These are phyloP conservation scores for Drosophila lacertosa DNA, from an alignment of 1,140 invertebrate genomes.

Conservation along the genomic window DNA sequence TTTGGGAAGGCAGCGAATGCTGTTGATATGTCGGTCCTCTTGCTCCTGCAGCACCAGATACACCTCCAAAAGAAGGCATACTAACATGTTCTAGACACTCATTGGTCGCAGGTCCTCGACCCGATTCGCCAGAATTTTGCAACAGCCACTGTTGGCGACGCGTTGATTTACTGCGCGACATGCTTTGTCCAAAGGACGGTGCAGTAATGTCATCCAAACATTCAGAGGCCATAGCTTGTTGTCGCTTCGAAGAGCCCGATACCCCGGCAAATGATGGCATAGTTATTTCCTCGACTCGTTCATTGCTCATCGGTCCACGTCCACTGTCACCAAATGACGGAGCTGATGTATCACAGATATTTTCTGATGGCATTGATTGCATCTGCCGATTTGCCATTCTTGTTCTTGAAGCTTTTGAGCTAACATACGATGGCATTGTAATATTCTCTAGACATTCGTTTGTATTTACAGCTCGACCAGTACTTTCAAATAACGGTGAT, in stretches of 20 bases:
- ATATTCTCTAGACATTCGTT: slow-evolving; percentile 32
- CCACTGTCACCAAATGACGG: slow-evolving; percentile 3
- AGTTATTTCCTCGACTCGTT: neutral
- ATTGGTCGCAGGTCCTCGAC: neutral
- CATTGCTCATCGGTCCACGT: slow-evolving; percentile 1
- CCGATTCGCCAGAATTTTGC: neutral
- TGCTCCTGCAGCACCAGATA: slow-evolving; percentile 3
- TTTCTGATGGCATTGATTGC: slow-evolving; percentile 6
- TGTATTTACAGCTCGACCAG: neutral
- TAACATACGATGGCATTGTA: slow-evolving; percentile 30
- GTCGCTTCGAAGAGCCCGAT: neutral
- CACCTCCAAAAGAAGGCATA: slow-evolving; percentile 15
- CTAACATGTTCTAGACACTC: slow-evolving; percentile 9
- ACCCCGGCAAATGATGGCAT: slow-evolving; percentile 10
- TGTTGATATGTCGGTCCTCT: neutral
- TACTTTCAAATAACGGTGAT: neutral
- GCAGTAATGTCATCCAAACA: neutral
- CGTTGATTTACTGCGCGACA: neutral
- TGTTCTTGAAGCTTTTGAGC: neutral
- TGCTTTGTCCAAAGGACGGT: neutral
- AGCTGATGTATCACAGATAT: neutral
- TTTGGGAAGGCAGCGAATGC: neutral
- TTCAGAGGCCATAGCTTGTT: neutral
- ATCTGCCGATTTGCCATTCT: neutral
- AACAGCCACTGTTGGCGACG: neutral